Base-by-base conservation (phyloP, 2,113 vertebrate species). In the Mionectes macconnelli region DNA sequence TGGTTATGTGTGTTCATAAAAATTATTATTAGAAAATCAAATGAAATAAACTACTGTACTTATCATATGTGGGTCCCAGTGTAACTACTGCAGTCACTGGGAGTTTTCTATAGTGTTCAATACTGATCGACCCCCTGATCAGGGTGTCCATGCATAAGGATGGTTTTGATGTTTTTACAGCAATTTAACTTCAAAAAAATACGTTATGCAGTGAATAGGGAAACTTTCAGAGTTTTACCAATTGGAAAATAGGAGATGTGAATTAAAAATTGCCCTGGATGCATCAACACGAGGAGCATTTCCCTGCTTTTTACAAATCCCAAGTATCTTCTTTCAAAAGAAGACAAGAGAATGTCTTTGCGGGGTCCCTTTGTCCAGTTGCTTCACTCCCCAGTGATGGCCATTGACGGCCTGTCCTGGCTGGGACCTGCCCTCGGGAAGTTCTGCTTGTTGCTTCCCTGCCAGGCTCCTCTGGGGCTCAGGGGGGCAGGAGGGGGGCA, bases 1-100 rank as follows among this genome's bases (percentile, higher is more conserved):
- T 84, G 70, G 42, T 16, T 79, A 35, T 27, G 21, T 44, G 45
- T 84, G 56, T 45, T 90, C 53, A 84, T 60, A 53, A 31, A 62
- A 84, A 24, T 19, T 50, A 30, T 25, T 83, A 42, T 25, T 83
- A 93, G 95, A 90, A 96, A 94, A 88, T 92, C 75, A 94, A 83
- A 88, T 76, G 8, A 86, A 69, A 72, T 68, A 23, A 92, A 83
- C 92, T 80, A 37, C 88, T 94, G 83, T 86, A 80, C 82, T 89
- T 66, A 2, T 21, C 56, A n/a, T 15, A 8, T 67, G 22, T 14
- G 59, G 59, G 45, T 56, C 17, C 33, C 35, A 27, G 39, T 0
- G 8, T 11, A 50, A 15, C 35, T 35, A 8, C n/a, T 44, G 0
- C 56, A 42, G 37, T 31, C 37, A 7, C 4, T 31, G 62, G 22